These are phyloP conservation scores for Mamestra configurata DNA, from an alignment of 1,140 invertebrate species.

Conservation along the genomic window DNA sequence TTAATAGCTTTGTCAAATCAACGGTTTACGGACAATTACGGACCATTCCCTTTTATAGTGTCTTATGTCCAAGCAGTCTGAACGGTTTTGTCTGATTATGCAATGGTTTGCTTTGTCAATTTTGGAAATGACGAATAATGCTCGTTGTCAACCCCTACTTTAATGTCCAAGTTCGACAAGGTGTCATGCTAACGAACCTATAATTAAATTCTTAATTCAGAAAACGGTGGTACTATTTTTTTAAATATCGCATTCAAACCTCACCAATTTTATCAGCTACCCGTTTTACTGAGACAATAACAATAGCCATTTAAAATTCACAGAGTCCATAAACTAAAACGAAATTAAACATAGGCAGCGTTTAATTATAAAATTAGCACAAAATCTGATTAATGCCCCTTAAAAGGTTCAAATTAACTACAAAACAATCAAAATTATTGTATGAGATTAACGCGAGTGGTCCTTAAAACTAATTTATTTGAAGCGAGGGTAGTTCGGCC, in stretches of 20 bases:
- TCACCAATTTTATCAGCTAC: neutral
- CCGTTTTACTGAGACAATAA: neutral
- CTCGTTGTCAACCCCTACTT: too few species aligned
- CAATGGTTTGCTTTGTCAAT: too few species aligned
- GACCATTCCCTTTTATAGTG: too few species aligned
- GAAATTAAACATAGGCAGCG: neutral
- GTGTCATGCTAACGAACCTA: too few species aligned
- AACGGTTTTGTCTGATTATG: too few species aligned
- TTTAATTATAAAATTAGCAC: slow-evolving; percentile 7
- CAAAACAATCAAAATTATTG: slow-evolving; percentile 39
- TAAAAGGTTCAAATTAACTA: slow-evolving; percentile 34
- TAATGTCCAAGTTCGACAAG: too few species aligned
- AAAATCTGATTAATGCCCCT: slow-evolving; percentile 17
- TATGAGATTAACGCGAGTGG: slow-evolving; percentile 17
- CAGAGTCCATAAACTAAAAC: neutral
- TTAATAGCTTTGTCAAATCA: too few species aligned
- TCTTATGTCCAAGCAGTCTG: too few species aligned
- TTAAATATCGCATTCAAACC: neutral
- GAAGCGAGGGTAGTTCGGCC: neutral
- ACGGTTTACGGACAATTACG: too few species aligned
- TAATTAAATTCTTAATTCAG: too few species aligned
- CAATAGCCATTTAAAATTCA: slow-evolving; percentile 5
- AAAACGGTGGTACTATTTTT: too few species aligned
- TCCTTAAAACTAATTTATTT: slow-evolving; percentile 36
- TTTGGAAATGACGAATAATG: too few species aligned